Evolutionary conservation across 2,797 vertebrate genomes (phyloP).

Genomic region (Lates japonicus): DNA sequence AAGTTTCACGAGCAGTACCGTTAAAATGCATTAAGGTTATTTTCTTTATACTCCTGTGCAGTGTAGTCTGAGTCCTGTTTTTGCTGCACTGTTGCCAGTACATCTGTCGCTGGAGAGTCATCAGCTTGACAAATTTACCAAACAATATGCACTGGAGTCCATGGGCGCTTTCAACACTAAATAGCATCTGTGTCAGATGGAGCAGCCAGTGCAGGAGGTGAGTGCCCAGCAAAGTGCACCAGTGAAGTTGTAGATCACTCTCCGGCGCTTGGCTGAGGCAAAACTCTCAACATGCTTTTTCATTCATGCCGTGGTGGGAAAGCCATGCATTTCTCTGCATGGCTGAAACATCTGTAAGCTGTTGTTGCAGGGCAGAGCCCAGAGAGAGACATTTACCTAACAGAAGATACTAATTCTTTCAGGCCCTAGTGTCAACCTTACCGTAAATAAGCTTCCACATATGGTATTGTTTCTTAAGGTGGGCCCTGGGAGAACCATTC

Average conservation of each 20-base stretch:
- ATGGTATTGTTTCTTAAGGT: slow-evolving; percentile 81
- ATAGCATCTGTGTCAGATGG: slow-evolving; percentile 87
- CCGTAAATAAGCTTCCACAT: slow-evolving; percentile 89
- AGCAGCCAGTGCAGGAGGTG: slow-evolving; percentile 67
- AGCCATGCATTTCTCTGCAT: slow-evolving; percentile 84
- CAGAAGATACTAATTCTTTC: slow-evolving; percentile 96
- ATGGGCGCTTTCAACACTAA: slow-evolving; percentile 90
- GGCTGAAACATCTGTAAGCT: slow-evolving; percentile 97
- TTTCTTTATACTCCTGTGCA: slow-evolving; percentile 37
- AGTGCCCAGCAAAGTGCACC: slow-evolving; percentile 83
- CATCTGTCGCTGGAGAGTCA: slow-evolving; percentile 93
- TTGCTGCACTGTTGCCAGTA: slow-evolving; percentile 86
- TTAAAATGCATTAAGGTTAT: slow-evolving; percentile 45
- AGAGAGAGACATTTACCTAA: slow-evolving; percentile 97
- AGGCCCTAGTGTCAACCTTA: slow-evolving; percentile 92
- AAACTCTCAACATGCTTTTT: slow-evolving; percentile 88
- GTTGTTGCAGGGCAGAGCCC: slow-evolving; percentile 90
- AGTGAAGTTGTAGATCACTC: slow-evolving; percentile 88
- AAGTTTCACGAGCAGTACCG: slow-evolving; percentile 29
- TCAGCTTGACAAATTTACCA: slow-evolving; percentile 89
- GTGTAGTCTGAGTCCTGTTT: slow-evolving; percentile 73
- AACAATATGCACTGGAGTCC: slow-evolving; percentile 82
- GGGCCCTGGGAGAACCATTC: slow-evolving; percentile 79
- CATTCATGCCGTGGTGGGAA: slow-evolving; percentile 91
- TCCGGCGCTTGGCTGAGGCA: slow-evolving; percentile 86